phyloP scores from a whole-genome alignment of 2,888 invertebrate genomes.

The Steinernema carpocapsae region DNA sequence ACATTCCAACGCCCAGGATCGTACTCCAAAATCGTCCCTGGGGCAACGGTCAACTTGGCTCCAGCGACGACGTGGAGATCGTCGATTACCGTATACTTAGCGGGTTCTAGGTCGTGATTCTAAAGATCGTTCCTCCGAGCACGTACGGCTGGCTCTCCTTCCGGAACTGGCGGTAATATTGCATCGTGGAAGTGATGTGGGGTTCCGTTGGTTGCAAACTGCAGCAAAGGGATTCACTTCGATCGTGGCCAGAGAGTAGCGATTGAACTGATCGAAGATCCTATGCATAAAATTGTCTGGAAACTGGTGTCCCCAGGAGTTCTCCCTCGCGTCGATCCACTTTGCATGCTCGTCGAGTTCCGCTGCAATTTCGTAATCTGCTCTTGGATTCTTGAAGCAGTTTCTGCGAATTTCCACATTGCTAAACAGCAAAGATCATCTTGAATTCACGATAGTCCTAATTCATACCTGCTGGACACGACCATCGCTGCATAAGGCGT shows the following conservation, averaged over 20 bases:
- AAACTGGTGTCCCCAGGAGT: constrained; percentile 80
- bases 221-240: constrained; percentile 87
- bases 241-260: constrained; percentile 90
- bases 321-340: constrained; percentile 88
- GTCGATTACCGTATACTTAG: constrained; percentile 86
- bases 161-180: constrained; percentile 65
- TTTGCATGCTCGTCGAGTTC: constrained; percentile 92
- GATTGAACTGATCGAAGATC: constrained; percentile 74
- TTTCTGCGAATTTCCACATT: constrained; percentile 88
- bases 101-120: constrained; percentile 74
- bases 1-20: constrained; percentile 90
- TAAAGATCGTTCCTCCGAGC: constrained; percentile 83
- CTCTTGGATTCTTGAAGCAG: constrained; percentile 81
- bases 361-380: constrained; percentile 91
- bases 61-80: constrained; percentile 93
- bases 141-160: constrained; percentile 50
- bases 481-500: constrained; percentile 90
- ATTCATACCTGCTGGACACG: constrained; percentile 75
- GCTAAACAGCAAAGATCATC: constrained; percentile 73
- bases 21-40: constrained; percentile 86
- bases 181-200: constrained; percentile 75
- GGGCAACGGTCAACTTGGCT: constrained; percentile 85
- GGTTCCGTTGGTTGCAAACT: constrained; percentile 86
- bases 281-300: constrained; percentile 68
- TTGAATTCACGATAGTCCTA: too few relatives aligned